Evolutionary conservation across 2,888 invertebrate genomes (phyloP), one percentile per base, ranked within the genome.

Genomic region (Synergus japonicus): DNA sequence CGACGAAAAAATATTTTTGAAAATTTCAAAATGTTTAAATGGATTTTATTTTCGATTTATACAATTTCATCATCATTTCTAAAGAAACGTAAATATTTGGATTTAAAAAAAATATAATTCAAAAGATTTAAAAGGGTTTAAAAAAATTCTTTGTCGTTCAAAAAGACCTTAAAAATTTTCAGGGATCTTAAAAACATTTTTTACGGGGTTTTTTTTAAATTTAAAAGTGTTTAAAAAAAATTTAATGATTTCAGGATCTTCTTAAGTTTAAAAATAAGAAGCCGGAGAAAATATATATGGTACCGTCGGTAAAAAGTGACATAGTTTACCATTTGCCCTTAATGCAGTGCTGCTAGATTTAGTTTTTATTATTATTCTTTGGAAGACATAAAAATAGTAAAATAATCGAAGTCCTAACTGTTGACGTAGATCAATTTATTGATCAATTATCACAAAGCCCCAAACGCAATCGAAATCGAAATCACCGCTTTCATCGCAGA

Each of bases 401-500:
- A 18, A 58, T 9, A 54, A 58, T 18, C 8, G 9, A 58, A 58
- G 3, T 18, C n/a, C 9, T 58, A 13, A 29, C 29, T 22, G 29
- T 13, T 63, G 63, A 13, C 63, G 41, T 41, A 65, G 65, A 65
- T n/a, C 41, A 65, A 65, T 65, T 65, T n/a, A 41, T n/a, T 22
- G 29, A 29, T 63, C 18, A 58, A 29, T 29, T 29, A 37, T 29
- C 41, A 41, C 9, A 41, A 65, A 65, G 29, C 4, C 41, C 41
- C 41, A n/a, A 18, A 44, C 73, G 73, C 54, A 54, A 73, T 73
- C 54, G 4, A 58, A 73, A 37, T 73, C 12, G n/a, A 58, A 54
- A 9, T 15, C 12, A 58, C 54, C 79, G 22, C 79, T 49, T 58
- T 79, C 78, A 76, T 76, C 78, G 73, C 81, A 76, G 13, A 78